A percentile compares a stretch with the other conserved stretches of the same genome.
Evolutionary conservation across 2,113 vertebrate genomes (phyloP).

Genomic region (Malurus elegans): DNA sequence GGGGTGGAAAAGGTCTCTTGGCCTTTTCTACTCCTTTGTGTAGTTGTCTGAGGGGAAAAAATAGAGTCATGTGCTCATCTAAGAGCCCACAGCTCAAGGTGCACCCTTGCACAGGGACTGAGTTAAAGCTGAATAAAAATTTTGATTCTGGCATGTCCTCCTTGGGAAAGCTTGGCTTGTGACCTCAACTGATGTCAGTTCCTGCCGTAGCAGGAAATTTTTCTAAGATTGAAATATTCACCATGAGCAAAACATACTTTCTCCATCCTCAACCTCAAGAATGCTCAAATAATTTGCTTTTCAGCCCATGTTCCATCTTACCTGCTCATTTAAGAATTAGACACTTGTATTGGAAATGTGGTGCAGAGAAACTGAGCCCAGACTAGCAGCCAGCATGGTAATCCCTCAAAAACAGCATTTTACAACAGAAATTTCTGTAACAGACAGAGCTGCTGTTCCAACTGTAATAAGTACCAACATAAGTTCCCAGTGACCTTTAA

Average conservation of each 20-base stretch:
- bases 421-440: background rate
- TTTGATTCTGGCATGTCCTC: background rate
- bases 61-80: accelerated
- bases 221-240: background rate
- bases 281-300: background rate
- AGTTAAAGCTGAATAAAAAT: background rate
- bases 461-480: background rate
- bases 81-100: background rate
- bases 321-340: background rate
- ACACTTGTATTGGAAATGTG: background rate
- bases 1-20: too few species aligned
- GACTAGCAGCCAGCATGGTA: background rate
- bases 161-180: background rate
- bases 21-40: background rate
- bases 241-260: background rate
- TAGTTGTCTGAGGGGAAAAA: background rate
- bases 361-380: background rate
- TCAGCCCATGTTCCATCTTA: background rate
- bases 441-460: background rate
- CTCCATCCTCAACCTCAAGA: background rate
- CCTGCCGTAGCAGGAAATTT: background rate
- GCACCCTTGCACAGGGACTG: background rate
- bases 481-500: constrained; percentile 45
- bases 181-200: background rate
- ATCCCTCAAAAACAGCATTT: background rate